Evolutionary conservation across 2,797 vertebrate genomes (phyloP).

Genomic region (Tinamus major): DNA sequence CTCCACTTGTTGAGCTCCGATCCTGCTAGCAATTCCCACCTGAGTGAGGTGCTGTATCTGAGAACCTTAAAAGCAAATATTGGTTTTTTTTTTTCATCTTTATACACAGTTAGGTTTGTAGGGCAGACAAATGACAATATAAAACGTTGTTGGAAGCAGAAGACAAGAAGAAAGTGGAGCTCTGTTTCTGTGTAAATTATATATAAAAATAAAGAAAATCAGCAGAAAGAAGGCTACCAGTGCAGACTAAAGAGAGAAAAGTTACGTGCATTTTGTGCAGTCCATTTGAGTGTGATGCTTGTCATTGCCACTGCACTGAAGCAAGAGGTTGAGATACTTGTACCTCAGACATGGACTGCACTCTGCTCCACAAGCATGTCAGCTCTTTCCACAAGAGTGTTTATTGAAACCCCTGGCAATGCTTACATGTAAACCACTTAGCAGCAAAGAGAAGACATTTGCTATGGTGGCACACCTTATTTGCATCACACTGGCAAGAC

Average conservation of each 20-base stretch:
- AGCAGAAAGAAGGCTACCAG: constrained; percentile 48
- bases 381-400: background rate
- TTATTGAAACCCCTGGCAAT: constrained; percentile 24
- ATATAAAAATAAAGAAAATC: constrained; percentile 3
- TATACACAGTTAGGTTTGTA: constrained; percentile 67
- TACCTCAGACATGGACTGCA: background rate
- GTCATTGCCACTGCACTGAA: background rate
- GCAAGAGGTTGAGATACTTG: constrained; percentile 5
- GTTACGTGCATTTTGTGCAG: constrained; percentile 24
- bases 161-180: constrained; percentile 35
- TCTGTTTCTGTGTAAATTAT: constrained; percentile 37
- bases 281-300: background rate
- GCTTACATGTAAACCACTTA: constrained; percentile 10
- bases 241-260: constrained; percentile 24
- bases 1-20: constrained; percentile 88
- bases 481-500: constrained; percentile 29
- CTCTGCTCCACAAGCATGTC: background rate
- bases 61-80: constrained; percentile 85
- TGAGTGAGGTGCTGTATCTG: constrained; percentile 97
- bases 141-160: constrained; percentile 42
- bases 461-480: constrained; percentile 2
- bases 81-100: constrained; percentile 65
- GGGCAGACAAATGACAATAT: constrained; percentile 69
- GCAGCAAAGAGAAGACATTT: constrained; percentile 47
- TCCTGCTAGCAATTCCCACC: constrained; percentile 94